These are phyloP conservation scores for Cheilosia vernalis DNA, from an alignment of 2,888 invertebrate species.

Conservation along the genomic window DNA sequence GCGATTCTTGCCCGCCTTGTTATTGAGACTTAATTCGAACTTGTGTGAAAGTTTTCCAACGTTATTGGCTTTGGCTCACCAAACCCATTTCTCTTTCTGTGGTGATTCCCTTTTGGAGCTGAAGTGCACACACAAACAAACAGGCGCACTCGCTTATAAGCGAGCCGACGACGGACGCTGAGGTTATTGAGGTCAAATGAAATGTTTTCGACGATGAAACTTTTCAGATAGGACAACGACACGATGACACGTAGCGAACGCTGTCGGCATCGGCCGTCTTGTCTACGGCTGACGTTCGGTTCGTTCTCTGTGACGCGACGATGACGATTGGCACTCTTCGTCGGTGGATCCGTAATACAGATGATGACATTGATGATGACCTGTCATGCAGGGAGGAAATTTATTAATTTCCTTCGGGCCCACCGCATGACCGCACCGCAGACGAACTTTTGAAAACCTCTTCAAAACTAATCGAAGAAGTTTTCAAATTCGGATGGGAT, in stretches of 20 bases:
- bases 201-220: conserved; percentile 63
- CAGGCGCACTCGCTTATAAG: neutral
- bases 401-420: conserved; percentile 65
- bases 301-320: no score
- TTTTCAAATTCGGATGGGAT: conserved; percentile 22
- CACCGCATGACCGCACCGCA: neutral
- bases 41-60: conserved; percentile 61
- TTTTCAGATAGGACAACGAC: conserved; percentile 47
- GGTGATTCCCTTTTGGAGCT: conserved; percentile 31
- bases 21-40: conserved; percentile 65
- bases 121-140: conserved; percentile 11
- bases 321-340: neutral
- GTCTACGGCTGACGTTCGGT: no score
- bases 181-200: conserved; percentile 68
- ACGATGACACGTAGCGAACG: neutral
- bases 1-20: conserved; percentile 46
- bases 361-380: conserved; percentile 71
- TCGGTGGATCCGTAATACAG: conserved; percentile 22
- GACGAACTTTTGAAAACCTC: conserved; percentile 39
- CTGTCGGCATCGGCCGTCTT: neutral
- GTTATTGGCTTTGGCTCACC: neutral
- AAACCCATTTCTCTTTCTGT: conserved; percentile 40
- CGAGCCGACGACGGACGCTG: conserved; percentile 3
- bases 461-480: conserved; percentile 58
- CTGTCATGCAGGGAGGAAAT: conserved; percentile 64